A percentile compares a stretch with the other conserved stretches of the same genome.
phyloP scores from a whole-genome alignment of 2,113 vertebrate species.

The Tetrao urogallus region DNA sequence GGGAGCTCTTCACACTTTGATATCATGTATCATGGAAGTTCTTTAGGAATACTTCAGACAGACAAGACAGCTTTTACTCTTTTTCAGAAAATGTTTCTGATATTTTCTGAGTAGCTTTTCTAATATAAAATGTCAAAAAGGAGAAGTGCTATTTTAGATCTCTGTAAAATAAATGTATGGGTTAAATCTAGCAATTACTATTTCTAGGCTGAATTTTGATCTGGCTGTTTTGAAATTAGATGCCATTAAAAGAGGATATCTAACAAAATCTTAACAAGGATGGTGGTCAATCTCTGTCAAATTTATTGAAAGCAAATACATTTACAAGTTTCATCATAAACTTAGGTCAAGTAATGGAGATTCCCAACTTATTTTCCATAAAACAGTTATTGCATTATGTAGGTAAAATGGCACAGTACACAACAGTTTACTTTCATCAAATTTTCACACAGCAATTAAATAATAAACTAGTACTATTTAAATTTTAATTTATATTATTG shows the following conservation, averaged over 20 bases:
- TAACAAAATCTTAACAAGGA: conserved; percentile 56
- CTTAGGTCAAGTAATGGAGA: conserved; percentile 45
- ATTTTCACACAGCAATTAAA: conserved; percentile 4
- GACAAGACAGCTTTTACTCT: neutral
- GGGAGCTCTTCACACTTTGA: neutral
- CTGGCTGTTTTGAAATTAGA: conserved; percentile 59
- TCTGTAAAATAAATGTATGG: conserved; percentile 19
- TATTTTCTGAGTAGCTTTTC: conserved; percentile 11
- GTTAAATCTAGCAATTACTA: conserved; percentile 43
- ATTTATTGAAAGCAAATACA: conserved; percentile 64
- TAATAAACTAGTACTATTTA: neutral
- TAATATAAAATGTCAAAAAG: conserved; percentile 11
- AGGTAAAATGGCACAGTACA: conserved; percentile 37
- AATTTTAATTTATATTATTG: conserved; percentile 20
- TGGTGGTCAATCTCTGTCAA: conserved; percentile 40
- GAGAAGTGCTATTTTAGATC: conserved; percentile 38
- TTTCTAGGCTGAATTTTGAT: conserved; percentile 51
- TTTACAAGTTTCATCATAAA: conserved; percentile 56
- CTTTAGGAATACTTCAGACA: neutral
- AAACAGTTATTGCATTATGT: conserved; percentile 36
- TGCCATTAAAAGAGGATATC: conserved; percentile 29
- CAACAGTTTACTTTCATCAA: conserved; percentile 50
- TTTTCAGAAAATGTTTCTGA: neutral
- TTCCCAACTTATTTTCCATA: conserved; percentile 58
- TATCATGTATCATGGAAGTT: neutral